Percentiles rank a stretch among this genome's conserved stretches.
phyloP scores from a whole-genome alignment of 2,888 invertebrate genomes.

The Orchesellides sinensis region DNA sequence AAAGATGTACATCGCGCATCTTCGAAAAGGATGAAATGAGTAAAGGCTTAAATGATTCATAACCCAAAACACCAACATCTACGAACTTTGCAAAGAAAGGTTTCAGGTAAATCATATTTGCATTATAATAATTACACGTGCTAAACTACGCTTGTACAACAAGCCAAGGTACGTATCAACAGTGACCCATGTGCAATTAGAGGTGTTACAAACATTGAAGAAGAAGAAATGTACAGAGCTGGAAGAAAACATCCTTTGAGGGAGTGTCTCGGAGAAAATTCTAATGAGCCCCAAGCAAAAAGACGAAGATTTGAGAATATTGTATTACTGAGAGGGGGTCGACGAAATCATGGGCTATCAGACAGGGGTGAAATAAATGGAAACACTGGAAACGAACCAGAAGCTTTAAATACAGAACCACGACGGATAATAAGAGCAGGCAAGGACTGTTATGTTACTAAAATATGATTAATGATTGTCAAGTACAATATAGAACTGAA shows the following conservation, averaged over 20 bases:
- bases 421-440: background rate
- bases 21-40: too few relatives aligned
- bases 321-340: conserved; percentile 6
- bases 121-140: too few relatives aligned
- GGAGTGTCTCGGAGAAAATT: conserved; percentile 34
- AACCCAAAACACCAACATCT: too few relatives aligned
- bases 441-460: too few relatives aligned
- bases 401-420: background rate
- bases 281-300: conserved; percentile 12
- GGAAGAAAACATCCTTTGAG: conserved; percentile 29
- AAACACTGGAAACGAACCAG: background rate
- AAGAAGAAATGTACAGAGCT: conserved; percentile 18
- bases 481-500: background rate
- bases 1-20: too few relatives aligned
- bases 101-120: too few relatives aligned
- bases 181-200: too few relatives aligned
- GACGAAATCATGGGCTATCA: background rate
- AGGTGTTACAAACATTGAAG: background rate
- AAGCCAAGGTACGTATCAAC: too few relatives aligned
- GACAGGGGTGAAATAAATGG: background rate
- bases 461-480: background rate
- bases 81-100: too few relatives aligned
- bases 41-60: too few relatives aligned
- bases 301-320: conserved; percentile 37
- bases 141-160: too few relatives aligned